These are phyloP conservation scores for Bombus confusus DNA, from an alignment of 1,140 invertebrate genomes.

Conservation along the genomic window DNA sequence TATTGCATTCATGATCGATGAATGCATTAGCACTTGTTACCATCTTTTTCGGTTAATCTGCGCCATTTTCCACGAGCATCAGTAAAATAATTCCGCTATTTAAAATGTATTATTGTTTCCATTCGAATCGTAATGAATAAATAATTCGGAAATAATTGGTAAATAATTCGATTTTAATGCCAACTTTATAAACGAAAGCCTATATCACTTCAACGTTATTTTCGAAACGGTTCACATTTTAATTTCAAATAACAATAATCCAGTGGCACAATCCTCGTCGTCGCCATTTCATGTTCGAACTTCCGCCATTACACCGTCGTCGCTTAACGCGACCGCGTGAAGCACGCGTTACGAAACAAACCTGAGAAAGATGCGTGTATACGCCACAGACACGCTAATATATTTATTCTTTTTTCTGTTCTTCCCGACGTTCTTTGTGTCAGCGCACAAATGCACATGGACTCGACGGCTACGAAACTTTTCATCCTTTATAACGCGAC, in stretches of 20 bases:
- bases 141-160: too few species aligned
- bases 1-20: neutral
- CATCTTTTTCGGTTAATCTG: neutral
- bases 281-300: neutral
- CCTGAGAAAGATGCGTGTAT: neutral
- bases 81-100: neutral
- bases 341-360: neutral
- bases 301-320: neutral
- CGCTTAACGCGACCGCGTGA: neutral
- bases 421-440: neutral
- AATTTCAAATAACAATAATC: neutral
- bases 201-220: too few species aligned
- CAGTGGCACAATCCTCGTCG: too few species aligned
- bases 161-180: too few species aligned
- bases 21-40: neutral
- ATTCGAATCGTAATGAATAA: too few species aligned
- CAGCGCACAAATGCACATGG: neutral
- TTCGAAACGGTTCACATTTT: neutral
- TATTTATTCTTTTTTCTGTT: constrained; percentile 8
- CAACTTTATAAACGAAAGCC: too few species aligned
- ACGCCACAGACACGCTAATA: neutral
- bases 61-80: neutral
- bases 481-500: constrained; percentile 9
- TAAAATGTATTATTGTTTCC: neutral
- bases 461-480: neutral